Evolutionary conservation across 1,140 invertebrate genomes (phyloP).

Genomic region (Delia radicum): DNA sequence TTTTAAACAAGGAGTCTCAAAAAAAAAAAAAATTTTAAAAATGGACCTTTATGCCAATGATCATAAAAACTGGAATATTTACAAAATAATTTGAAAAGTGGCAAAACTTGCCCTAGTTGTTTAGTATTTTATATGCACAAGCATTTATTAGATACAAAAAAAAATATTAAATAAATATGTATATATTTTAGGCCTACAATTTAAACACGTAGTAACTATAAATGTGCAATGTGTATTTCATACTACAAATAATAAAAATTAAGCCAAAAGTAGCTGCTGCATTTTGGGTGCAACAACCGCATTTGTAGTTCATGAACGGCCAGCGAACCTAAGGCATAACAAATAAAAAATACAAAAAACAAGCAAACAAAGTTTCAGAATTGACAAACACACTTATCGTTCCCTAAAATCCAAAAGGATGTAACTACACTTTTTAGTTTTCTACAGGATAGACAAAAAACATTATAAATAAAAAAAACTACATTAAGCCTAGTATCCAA

Average conservation of each 20-base stretch:
- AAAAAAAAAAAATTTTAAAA: too few relatives aligned
- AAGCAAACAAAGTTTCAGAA: constrained; percentile 18
- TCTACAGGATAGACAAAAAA: not conserved
- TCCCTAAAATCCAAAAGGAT: not conserved
- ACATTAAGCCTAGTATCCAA: too few relatives aligned
- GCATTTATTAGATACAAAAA: not conserved
- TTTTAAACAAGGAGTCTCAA: too few relatives aligned
- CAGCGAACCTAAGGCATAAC: constrained; percentile 20
- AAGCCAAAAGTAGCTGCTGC: not conserved
- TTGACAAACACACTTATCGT: constrained; percentile 15
- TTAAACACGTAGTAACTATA: not conserved
- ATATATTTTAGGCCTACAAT: not conserved
- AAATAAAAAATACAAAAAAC: not conserved
- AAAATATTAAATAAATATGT: too few relatives aligned
- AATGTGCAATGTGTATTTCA: not conserved
- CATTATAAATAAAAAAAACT: too few relatives aligned
- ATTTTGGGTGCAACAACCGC: constrained; percentile 22
- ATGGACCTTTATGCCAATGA: too few relatives aligned
- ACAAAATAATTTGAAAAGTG: too few relatives aligned
- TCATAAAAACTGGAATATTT: too few relatives aligned
- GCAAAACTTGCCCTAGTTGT: too few relatives aligned
- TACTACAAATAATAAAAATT: not conserved
- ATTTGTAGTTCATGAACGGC: constrained; percentile 23
- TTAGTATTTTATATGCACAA: not conserved
- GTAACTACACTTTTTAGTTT: not conserved